Conservation (phyloP, 2,113 vertebrate genomes). For the Macaca mulatta region DNA sequence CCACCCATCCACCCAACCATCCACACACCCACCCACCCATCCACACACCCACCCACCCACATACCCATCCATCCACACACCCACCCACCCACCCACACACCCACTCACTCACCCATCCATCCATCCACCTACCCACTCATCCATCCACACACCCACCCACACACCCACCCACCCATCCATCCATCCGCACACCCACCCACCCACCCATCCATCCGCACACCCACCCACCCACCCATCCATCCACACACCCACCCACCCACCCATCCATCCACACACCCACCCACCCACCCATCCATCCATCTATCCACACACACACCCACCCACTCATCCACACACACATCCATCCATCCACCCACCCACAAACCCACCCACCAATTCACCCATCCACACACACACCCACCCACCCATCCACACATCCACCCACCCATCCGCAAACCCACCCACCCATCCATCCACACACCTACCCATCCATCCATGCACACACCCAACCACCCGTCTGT, state of each 20-base stretch:
- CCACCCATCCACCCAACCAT: accelerated
- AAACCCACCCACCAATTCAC: too few relatives aligned
- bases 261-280: too few relatives aligned
- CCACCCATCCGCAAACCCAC: too few relatives aligned
- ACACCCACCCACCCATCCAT: too few relatives aligned
- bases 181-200: neutral
- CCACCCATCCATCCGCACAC: accelerated
- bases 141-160: neutral
- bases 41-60: accelerated
- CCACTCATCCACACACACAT: accelerated
- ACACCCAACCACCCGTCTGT: too few relatives aligned
- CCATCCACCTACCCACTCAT: neutral
- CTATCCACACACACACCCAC: accelerated
- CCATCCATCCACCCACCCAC: too few relatives aligned
- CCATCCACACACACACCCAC: too few relatives aligned
- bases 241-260: accelerated
- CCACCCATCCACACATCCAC: too few relatives aligned
- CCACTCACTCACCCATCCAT: neutral
- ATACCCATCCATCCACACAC: accelerated
- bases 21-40: too few relatives aligned
- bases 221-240: accelerated
- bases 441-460: too few relatives aligned
- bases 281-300: accelerated
- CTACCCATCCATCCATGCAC: too few relatives aligned
- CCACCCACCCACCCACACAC: accelerated